Evolutionary conservation across 2,888 invertebrate genomes (phyloP), one percentile per base, ranked within the genome.

Genomic region (Acronicta alni): DNA sequence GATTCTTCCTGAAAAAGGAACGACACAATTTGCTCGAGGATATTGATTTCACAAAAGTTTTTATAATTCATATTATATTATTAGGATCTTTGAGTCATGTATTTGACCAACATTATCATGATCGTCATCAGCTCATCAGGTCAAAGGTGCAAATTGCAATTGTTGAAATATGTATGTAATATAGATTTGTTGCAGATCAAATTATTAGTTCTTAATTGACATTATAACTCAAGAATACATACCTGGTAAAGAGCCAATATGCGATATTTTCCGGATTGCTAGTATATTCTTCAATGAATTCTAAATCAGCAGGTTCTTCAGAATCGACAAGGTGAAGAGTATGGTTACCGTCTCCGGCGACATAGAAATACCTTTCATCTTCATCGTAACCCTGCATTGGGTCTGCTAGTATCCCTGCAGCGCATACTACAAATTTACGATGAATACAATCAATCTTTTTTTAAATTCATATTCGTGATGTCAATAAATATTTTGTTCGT

Each of bases 191-290:
- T 10, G 1, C 7, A 26, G 26, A 26, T 26, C 7, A 26, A 2
- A 26, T 26, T 26, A 26, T 9, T 10, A 26, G 0, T 10, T 26
- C 10, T 26, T 30, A 10, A 30, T 30, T n/a, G n/a, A 8, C 10
- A 17, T 23, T n/a, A 1, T 10, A 15, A 15, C 49, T 35, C 0
- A n/a, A 35, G 1, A n/a, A 35, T n/a, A 32, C 26, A 10, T 65
- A 87, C 89, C 89, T 86, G 0, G 89, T 89, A 51, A 58, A 88
- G 0, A 89, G 75, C 82, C 79, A 84, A 55, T 87, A 89, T 4
- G 37, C 74, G 44, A 84, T 87, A 53, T 83, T 79, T 12, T 58
- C 70, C 5, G 83, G 75, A 58, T 83, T 73, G 47, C 80, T 80
- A 4, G 68, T 42, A 51, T 74, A 81, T 30, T 67, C 54, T 3